Conservation (phyloP, 1,140 invertebrate genomes). For the Frieseomelitta varia region DNA sequence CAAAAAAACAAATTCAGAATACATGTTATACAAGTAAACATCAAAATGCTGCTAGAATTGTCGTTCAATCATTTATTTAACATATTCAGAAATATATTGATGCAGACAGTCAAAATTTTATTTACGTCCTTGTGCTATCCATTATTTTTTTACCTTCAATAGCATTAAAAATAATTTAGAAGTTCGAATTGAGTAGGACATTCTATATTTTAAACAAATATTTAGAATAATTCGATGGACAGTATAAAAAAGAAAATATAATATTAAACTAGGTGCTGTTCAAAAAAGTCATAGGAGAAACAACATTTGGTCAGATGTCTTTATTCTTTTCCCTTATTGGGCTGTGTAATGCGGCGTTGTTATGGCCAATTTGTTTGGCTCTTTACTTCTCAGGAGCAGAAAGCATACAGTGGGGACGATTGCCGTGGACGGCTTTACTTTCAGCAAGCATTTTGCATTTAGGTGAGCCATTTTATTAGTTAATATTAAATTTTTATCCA, state of each 20-base stretch:
- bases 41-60: too few species aligned
- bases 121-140: too few species aligned
- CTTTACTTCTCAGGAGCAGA: conserved; percentile 93
- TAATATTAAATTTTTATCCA: neutral
- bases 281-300: conserved; percentile 95
- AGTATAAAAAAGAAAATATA: neutral
- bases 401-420: conserved; percentile 88
- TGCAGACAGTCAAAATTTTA: too few species aligned
- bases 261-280: conserved; percentile 88
- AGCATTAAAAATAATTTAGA: too few species aligned
- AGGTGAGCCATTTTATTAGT: conserved; percentile 75
- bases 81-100: too few species aligned
- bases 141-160: too few species aligned
- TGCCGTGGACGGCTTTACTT: conserved; percentile 91
- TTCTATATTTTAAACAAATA: neutral
- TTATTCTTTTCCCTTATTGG: conserved; percentile 94
- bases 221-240: too few species aligned
- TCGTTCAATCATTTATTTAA: too few species aligned
- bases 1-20: too few species aligned
- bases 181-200: neutral
- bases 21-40: too few species aligned
- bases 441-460: conserved; percentile 90
- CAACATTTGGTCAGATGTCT: conserved; percentile 92
- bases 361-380: conserved; percentile 93
- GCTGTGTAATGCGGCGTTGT: conserved; percentile 89